Evolutionary conservation across 1,140 invertebrate species (phyloP), one percentile per base, ranked within the genome.

Genomic region (Drosophila arawakana): DNA sequence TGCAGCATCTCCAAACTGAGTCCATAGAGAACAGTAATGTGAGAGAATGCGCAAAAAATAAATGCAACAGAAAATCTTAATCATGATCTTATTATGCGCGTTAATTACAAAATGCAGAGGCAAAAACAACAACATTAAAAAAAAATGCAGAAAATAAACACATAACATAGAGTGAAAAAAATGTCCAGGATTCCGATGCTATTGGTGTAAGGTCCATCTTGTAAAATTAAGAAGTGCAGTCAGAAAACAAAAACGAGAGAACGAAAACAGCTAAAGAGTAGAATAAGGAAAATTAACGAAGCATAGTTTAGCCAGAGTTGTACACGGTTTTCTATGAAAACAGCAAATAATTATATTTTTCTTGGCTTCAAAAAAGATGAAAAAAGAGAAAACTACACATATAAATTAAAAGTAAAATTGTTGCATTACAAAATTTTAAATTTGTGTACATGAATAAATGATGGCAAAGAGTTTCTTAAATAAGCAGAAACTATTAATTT

Each of bases 31-130:
- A 72, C 57, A 55, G 65, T 46, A 60, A 60, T 62, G 55, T 62
- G 34, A 65, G 49, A 41, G 35, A 63, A 67, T 35, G 44, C 46
- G 9, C 46, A n/a, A 61, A 50, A 61, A 52, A 65, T 44, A 46
- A 43, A 66, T 13, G 34, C n/a, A 15, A 8, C n/a, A 70, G 41
- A 58, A 78, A 89, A 80, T 75, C 80, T 89, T 83, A 89, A 86
- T 86, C 83, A 84, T 88, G 76, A 88, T 88, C 80, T 89, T 88
- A 89, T 88, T 88, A 88, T 73, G 77, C 67, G 80, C 84, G 80
- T 88, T 88, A 88, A 88, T 88, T 89, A 78, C 84, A 68, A 83
- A 83, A 80, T 73, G 71, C 69, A 59, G 66, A 50, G 68, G 15
- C 15, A 49, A 74, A 69, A 35, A 49, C 39, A 65, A 71, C 57